phyloP scores from a whole-genome alignment of 2,113 vertebrate species.

The Tragulus kanchil region DNA sequence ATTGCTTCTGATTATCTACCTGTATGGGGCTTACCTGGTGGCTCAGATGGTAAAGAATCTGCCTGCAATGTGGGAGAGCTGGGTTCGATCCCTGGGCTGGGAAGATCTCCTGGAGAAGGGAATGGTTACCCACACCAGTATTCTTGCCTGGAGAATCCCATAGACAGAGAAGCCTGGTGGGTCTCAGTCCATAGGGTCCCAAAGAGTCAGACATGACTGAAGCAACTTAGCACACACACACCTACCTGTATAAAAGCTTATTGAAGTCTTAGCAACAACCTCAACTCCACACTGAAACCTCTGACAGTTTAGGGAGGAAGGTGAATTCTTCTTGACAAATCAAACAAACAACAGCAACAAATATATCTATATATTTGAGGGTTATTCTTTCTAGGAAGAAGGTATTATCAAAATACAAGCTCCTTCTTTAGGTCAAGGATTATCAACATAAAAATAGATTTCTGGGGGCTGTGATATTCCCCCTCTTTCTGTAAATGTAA shows the following conservation, averaged over 20 bases:
- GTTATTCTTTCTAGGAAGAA: neutral
- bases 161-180: neutral
- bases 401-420: neutral
- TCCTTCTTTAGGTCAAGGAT: neutral
- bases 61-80: rapidly evolving
- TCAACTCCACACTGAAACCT: neutral
- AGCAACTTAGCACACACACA: neutral
- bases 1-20: neutral
- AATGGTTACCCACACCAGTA: neutral
- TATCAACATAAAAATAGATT: neutral
- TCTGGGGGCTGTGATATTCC: neutral
- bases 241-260: neutral
- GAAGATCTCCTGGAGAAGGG: neutral
- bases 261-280: neutral
- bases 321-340: neutral
- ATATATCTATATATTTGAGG: neutral
- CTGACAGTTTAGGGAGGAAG: neutral
- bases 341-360: neutral
- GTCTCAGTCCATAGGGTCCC: neutral
- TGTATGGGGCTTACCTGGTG: neutral
- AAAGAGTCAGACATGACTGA: neutral
- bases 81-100: neutral
- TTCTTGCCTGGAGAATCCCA: neutral
- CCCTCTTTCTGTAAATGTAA: neutral
- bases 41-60: no score